Base-by-base conservation (phyloP, 1,140 invertebrate species). In the Zaprionus nigranus region DNA sequence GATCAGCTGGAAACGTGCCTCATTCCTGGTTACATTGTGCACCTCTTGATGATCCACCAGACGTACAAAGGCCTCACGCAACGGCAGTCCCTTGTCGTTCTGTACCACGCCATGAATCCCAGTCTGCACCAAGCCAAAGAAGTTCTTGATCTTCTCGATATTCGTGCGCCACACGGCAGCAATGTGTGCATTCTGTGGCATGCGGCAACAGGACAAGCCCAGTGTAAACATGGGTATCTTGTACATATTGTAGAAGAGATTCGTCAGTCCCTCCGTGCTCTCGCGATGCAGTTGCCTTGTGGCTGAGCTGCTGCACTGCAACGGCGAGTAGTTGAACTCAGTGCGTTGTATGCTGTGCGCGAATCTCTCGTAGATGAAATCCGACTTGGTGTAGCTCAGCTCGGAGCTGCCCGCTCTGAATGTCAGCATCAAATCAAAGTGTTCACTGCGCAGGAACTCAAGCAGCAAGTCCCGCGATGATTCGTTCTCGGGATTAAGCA, bases 191-290 rank as follows among this genome's bases (percentile, higher is more conserved):
- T 95, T 93, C 1, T 86, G 67, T 0, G 97, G 97, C 94, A 96
- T 96, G 76, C 96, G 96, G 84, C 97, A 98, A 82, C 97, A 98
- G 53, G 95, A 94, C 6, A 95, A 69, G 1, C 95, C 95, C 26
- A 95, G 92, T 0, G 94, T 94, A n/a, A 94, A 92, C 73, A 95
- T 92, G 0, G 95, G 94, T 1, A 94, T 92, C 13, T 94, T 93
- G 70, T 93, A 95, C 73, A 94, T 92, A 38, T 94, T 94, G 66
- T 93, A 94, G 2, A 95, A 69, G 28, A 94, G 76, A 83, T 95
- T 95, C 3, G 95, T 94, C 17, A 95, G 46, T 1, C 87, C 58
- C n/a, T 90, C 80, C 40, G 68, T 81, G 15, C 79, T 81, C 51
- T 90, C 78, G 11, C 65, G 73, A 36, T 91, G 88, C 46, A 68